These are phyloP conservation scores for Saguinus imperator DNA, from an alignment of 2,113 vertebrate genomes.

Conservation along the genomic window DNA sequence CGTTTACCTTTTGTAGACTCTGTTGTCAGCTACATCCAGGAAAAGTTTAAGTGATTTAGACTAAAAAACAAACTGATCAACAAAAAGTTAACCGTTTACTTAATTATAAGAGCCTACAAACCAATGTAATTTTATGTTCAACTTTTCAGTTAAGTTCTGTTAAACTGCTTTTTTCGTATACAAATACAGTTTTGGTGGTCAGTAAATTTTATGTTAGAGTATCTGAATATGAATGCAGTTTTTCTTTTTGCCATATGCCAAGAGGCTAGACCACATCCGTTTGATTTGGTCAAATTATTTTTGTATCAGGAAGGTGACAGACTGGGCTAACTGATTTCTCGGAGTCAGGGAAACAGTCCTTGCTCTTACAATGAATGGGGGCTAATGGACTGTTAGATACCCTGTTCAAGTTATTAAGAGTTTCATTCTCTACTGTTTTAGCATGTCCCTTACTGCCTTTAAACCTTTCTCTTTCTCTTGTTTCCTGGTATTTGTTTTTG, in stretches of 20 bases:
- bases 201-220: not conserved
- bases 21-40: not conserved
- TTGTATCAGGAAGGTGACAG: not conserved
- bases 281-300: not conserved
- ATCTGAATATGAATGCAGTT: conserved; percentile 11
- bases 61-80: conserved; percentile 14
- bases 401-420: not conserved
- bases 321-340: not conserved
- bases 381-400: not conserved
- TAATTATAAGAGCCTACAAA: conserved; percentile 22
- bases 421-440: not conserved
- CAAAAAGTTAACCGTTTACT: conserved; percentile 24
- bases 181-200: conserved; percentile 15
- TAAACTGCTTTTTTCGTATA: conserved; percentile 25
- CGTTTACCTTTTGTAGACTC: not conserved
- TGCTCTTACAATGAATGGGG: not conserved
- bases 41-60: conserved; percentile 1
- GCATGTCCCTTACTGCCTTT: not conserved
- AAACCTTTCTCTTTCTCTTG: not conserved
- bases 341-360: not conserved
- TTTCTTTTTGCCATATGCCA: not conserved
- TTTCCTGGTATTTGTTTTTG: not conserved
- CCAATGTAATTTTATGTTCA: conserved; percentile 54
- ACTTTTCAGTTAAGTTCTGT: conserved; percentile 40
- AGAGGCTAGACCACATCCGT: not conserved